These are phyloP conservation scores for Triops longicaudatus DNA, from an alignment of 1,140 invertebrate genomes.

Conservation along the genomic window DNA sequence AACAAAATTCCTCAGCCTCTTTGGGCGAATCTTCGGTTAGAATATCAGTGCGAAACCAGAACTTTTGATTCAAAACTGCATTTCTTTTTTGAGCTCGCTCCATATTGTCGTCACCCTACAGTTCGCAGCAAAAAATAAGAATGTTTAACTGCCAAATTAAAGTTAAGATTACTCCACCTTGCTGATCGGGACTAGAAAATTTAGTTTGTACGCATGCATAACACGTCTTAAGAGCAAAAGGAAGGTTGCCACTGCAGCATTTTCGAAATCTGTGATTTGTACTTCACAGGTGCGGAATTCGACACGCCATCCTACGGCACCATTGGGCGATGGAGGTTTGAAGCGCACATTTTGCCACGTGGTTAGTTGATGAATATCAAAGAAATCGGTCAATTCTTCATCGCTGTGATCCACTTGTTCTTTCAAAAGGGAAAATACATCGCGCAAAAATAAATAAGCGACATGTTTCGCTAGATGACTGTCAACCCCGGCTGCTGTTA, in stretches of 20 bases:
- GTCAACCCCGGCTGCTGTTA: conserved; percentile 81
- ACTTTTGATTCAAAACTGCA: conserved; percentile 70
- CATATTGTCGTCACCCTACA: conserved; percentile 95
- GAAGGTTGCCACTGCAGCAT: conserved; percentile 98
- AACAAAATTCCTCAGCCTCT: conserved; percentile 25
- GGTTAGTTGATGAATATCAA: conserved; percentile 99
- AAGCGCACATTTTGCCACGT: conserved; percentile 99
- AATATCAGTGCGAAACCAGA: conserved; percentile 85
- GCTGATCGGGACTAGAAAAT: conserved; percentile 95
- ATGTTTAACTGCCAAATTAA: no score
- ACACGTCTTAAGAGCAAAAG: conserved; percentile 92
- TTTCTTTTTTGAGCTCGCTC: conserved; percentile 81
- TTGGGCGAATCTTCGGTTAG: background rate
- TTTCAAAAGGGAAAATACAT: conserved; percentile 89
- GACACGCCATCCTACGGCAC: conserved; percentile 95
- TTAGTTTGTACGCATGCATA: conserved; percentile 91
- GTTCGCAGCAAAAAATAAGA: background rate
- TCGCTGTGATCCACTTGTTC: conserved; percentile 96
- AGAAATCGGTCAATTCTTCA: conserved; percentile 86
- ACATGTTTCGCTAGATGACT: conserved; percentile 85
- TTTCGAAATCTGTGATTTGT: conserved; percentile 98
- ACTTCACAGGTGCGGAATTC: conserved; percentile 98
- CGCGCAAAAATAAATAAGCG: conserved; percentile 96
- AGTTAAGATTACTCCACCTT: conserved; percentile 68
- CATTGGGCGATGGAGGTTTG: conserved; percentile 91